Evolutionary conservation across 1,140 invertebrate genomes (phyloP).

Genomic region (Leptinotarsa undecemlineata): DNA sequence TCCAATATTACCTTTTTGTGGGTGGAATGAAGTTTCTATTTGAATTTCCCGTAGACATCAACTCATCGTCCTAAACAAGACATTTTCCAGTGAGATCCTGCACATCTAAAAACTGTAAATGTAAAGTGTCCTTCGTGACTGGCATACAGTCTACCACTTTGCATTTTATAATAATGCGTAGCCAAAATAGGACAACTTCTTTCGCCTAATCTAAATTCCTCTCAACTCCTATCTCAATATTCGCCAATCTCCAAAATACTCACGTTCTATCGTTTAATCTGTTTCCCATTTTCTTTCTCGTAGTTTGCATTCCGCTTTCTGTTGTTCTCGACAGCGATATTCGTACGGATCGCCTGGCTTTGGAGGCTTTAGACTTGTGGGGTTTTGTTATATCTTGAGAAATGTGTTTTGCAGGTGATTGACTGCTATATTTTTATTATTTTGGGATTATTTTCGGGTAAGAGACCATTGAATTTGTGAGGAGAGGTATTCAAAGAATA

Average conservation of each 20-base stretch:
- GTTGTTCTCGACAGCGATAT: conserved; percentile 19
- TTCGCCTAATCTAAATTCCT: conserved; percentile 44
- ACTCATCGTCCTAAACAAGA: conserved; percentile 14
- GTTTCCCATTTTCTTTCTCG: conserved; percentile 45
- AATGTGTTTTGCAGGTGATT: neutral
- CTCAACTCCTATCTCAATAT: conserved; percentile 44
- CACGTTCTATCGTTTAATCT: conserved; percentile 48
- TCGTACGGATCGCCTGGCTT: neutral
- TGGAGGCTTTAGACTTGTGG: neutral
- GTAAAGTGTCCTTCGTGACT: conserved; percentile 32
- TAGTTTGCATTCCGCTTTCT: conserved; percentile 28
- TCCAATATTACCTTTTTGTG: too few relatives aligned
- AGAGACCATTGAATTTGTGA: too few relatives aligned
- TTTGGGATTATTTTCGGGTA: too few relatives aligned
- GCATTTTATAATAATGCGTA: conserved; percentile 45
- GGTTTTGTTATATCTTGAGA: neutral
- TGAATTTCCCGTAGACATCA: neutral
- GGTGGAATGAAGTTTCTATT: too few relatives aligned
- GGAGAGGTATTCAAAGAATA: too few relatives aligned
- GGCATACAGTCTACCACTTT: conserved; percentile 35
- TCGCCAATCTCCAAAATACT: conserved; percentile 44
- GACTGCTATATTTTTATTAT: neutral
- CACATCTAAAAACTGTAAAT: conserved; percentile 19
- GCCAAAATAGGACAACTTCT: conserved; percentile 46
- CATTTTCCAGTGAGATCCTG: conserved; percentile 11